Evolutionary conservation across 2,797 vertebrate genomes (phyloP).

Genomic region (Limnodromus scolopaceus): DNA sequence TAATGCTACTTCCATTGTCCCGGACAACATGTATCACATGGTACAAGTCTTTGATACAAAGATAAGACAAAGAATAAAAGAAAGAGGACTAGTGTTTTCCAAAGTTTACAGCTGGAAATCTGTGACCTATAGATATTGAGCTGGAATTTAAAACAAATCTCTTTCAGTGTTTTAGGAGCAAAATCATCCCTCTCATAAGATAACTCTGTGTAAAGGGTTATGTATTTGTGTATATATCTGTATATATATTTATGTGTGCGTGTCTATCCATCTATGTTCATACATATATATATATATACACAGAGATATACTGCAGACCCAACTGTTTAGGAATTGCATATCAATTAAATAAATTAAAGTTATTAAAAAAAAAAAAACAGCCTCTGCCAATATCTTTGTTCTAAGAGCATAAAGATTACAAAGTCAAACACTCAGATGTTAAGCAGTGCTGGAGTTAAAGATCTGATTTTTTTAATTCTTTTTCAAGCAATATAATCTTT

Average conservation of each 20-base stretch:
- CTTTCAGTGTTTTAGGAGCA: not conserved
- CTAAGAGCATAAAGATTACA: not conserved
- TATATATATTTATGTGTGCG: not conserved
- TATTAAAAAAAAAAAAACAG: not conserved
- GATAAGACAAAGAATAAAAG: slow-evolving; percentile 12
- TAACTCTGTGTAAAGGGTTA: not conserved
- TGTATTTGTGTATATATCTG: not conserved
- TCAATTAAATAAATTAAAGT: not conserved
- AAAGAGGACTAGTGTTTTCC: not conserved
- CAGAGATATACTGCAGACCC: not conserved
- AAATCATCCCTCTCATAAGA: not conserved
- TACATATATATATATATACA: not conserved
- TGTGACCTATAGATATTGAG: not conserved
- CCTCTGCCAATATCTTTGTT: not conserved
- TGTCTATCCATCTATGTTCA: not conserved
- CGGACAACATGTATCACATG: not conserved
- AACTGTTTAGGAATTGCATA: not conserved
- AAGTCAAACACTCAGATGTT: not conserved
- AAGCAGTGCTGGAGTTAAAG: not conserved
- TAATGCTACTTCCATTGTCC: not conserved
- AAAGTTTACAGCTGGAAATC: slow-evolving; percentile 26
- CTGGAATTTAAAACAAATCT: slow-evolving; percentile 8
- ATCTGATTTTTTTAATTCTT: not conserved
- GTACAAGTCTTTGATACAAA: slow-evolving; percentile 34
- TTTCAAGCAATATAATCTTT: not conserved